Base-by-base conservation (phyloP, 1,140 invertebrate genomes). In the Andricus grossulariae region DNA sequence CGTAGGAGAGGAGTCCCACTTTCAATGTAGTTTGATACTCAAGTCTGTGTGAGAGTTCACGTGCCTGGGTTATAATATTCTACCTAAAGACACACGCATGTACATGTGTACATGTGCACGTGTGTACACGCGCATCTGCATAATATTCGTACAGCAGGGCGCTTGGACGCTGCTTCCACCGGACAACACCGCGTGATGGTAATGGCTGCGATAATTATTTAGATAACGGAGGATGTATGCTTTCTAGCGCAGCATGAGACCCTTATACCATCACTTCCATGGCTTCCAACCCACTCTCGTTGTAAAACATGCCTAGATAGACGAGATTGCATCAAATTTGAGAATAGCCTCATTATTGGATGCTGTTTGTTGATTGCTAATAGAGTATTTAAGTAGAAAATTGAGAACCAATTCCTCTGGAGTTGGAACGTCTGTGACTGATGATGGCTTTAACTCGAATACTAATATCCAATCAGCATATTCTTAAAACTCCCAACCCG, bases 131-230 rank as follows among this genome's bases (percentile, higher is more conserved):
- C 71, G 79, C 77, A 74, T 82, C 83, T 86, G 84, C 84, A 85
- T 88, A 87, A 89, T 88, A 89, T 89, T 85, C 83, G 76, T 82
- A 83, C 80, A 78, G 77, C 60, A 81, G 83, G 83, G 80, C 79
- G 74, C 80, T 76, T 75, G 78, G 83, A 85, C 82, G 84, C 83
- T 87, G 83, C 76, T 81, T 88, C 83, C 80, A 83, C 77, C 83
- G 88, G 86, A 89, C 88, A 89, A 87, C 87, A 86, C 85, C 85
- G 86, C 86, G 88, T 86, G 87, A 90, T 88, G 88, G 85, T 90
- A 90, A 90, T 89, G 88, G 87, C 85, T 80, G 88, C 86, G 88
- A 90, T 90, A 90, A 90, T 90, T 90, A 90, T 90, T 90, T 89
- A 90, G 88, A 90, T 89, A 90, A 86, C 88, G 86, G 86, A 89